phyloP scores from a whole-genome alignment of 2,797 vertebrate species.

The Anguilla anguilla region DNA sequence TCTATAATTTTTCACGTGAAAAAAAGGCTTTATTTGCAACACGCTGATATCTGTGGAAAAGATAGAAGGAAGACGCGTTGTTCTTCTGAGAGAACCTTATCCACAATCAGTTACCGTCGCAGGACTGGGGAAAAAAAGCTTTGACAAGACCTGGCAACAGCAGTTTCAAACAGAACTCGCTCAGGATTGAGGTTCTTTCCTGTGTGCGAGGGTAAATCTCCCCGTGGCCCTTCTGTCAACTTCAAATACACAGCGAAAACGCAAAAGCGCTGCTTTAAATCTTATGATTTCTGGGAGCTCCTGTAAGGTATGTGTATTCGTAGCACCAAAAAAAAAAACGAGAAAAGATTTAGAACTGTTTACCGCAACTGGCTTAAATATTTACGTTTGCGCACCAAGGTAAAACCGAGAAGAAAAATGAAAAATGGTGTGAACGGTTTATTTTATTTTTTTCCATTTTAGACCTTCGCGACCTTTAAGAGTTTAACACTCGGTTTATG shows the following conservation, averaged over 20 bases:
- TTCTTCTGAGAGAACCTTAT: not conserved
- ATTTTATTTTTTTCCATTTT: conserved; percentile 19
- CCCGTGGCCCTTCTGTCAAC: conserved; percentile 33
- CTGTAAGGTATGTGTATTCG: conserved; percentile 50
- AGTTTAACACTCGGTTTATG: conserved; percentile 41
- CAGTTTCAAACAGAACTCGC: not conserved
- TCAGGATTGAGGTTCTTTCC: not conserved
- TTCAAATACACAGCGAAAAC: conserved; percentile 38
- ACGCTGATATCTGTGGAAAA: not conserved
- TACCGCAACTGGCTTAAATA: conserved; percentile 68
- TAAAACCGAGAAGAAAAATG: conserved; percentile 64
- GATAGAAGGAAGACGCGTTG: not conserved
- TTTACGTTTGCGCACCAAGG: conserved; percentile 68
- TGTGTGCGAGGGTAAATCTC: conserved; percentile 22
- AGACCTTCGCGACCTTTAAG: conserved; percentile 37
- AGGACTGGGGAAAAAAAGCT: not conserved
- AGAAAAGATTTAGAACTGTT: conserved; percentile 68
- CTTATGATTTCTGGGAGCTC: conserved; percentile 57
- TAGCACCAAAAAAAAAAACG: conserved; percentile 51
- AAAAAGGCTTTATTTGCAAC: not conserved
- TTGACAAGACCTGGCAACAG: conserved; percentile 5
- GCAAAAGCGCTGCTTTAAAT: conserved; percentile 55
- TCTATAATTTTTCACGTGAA: not conserved
- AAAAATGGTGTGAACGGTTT: conserved; percentile 55
- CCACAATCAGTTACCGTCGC: not conserved